Evolutionary conservation across 2,888 invertebrate species (phyloP).

Genomic region (Acronicta aceris): DNA sequence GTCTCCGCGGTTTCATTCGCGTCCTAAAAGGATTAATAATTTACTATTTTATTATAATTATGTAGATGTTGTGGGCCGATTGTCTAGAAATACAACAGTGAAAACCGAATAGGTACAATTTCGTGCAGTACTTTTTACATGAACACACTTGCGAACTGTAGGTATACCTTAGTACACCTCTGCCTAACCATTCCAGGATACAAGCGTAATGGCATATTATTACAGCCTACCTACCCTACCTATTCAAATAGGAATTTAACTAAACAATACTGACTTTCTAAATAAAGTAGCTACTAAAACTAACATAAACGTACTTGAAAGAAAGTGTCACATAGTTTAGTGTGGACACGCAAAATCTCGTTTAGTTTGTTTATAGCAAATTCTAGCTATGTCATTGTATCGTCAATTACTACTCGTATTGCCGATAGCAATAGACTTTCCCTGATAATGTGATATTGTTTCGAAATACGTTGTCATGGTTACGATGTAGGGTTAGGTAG

Average conservation of each 20-base stretch:
- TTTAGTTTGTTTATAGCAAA: slow-evolving; percentile 14
- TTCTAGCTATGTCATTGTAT: slow-evolving; percentile 18
- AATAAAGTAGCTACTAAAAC: slow-evolving; percentile 16
- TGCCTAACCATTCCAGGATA: no score
- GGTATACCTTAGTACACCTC: no score
- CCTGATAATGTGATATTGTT: slow-evolving; percentile 2
- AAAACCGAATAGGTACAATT: no score
- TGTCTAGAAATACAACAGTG: no score
- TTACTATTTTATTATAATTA: no score
- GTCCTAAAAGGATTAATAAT: no score
- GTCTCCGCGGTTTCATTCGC: no score
- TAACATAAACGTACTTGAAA: slow-evolving; percentile 22
- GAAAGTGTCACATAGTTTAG: slow-evolving; percentile 42
- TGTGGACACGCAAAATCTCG: slow-evolving; percentile 37
- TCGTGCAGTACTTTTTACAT: no score
- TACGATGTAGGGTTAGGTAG: not conserved
- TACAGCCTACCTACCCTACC: not conserved
- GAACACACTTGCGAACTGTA: no score
- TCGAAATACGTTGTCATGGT: slow-evolving; percentile 11
- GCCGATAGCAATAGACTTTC: slow-evolving; percentile 4
- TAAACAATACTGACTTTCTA: slow-evolving; percentile 10
- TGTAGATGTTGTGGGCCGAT: no score
- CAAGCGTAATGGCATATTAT: no score
- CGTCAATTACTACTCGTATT: not conserved
- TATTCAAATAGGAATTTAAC: no score